phyloP scores from a whole-genome alignment of 2,888 invertebrate genomes.

The Netelia melanura region DNA sequence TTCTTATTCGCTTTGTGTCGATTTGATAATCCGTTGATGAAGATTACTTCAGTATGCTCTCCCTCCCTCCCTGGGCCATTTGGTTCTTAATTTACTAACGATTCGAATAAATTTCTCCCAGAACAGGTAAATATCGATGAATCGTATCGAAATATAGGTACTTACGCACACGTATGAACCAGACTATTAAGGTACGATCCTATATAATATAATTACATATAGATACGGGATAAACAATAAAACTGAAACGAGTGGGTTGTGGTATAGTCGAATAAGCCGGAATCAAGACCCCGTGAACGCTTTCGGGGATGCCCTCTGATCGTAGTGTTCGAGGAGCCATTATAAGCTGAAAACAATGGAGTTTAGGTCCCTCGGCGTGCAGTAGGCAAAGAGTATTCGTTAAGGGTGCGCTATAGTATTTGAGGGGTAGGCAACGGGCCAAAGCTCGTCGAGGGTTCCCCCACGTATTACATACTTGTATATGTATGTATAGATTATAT shows the following conservation, averaged over 20 bases:
- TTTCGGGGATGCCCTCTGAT: slow-evolving; percentile 63
- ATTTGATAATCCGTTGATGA: not conserved
- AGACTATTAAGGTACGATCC: not conserved
- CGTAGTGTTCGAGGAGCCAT: slow-evolving; percentile 70
- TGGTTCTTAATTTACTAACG: not conserved
- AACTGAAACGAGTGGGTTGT: slow-evolving; percentile 58
- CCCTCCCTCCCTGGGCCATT: not conserved
- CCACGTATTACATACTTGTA: slow-evolving; percentile 10
- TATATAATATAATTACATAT: not conserved
- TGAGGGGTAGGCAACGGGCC: slow-evolving; percentile 55
- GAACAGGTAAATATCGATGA: not conserved
- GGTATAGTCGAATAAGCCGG: slow-evolving; percentile 64
- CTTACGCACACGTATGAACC: not conserved
- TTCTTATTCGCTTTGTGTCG: not conserved
- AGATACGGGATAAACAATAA: slow-evolving; percentile 44
- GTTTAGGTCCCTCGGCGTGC: slow-evolving; percentile 47
- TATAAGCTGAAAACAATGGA: slow-evolving; percentile 80
- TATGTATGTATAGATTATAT: slow-evolving; percentile 4
- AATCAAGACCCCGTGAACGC: slow-evolving; percentile 70
- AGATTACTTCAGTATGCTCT: not conserved
- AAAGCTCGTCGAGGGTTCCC: slow-evolving; percentile 63
- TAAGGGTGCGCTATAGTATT: slow-evolving; percentile 46
- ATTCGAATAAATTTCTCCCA: not conserved
- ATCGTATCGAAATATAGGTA: not conserved
- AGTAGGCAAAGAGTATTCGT: slow-evolving; percentile 58